Percentiles rank a stretch among this genome's conserved stretches.
These are phyloP conservation scores for Australoheros facetus DNA, from an alignment of 2,797 vertebrate species.

Conservation along the genomic window DNA sequence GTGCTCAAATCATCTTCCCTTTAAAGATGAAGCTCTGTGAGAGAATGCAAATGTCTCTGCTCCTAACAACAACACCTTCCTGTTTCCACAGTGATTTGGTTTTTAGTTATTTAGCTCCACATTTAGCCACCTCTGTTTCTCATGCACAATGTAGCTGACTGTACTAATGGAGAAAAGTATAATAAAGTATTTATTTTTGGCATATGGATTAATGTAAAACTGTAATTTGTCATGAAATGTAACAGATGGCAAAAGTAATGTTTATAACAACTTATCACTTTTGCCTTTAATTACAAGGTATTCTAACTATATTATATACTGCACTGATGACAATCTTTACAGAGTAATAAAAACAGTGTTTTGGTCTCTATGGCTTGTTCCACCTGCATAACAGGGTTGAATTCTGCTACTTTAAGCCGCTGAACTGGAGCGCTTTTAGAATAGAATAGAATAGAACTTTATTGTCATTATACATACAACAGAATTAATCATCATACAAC, in stretches of 20 bases:
- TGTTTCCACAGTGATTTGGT: neutral
- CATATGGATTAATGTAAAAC: too few species aligned
- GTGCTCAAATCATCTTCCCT: conserved; percentile 12
- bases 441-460: too few species aligned
- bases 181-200: neutral
- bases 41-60: neutral
- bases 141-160: neutral
- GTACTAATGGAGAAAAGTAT: neutral
- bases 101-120: conserved; percentile 10
- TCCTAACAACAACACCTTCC: neutral
- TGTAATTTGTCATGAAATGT: neutral
- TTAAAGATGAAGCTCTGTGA: conserved; percentile 38
- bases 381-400: neutral
- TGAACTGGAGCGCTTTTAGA: too few species aligned
- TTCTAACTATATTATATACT: too few species aligned
- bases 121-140: neutral
- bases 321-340: neutral
- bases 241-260: too few species aligned
- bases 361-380: neutral
- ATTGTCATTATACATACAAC: too few species aligned
- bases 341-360: accelerated
- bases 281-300: neutral
- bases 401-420: neutral
- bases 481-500: too few species aligned
- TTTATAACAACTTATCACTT: neutral